Conservation (phyloP, 2,888 invertebrate species). For the Lomographa bimaculata region DNA sequence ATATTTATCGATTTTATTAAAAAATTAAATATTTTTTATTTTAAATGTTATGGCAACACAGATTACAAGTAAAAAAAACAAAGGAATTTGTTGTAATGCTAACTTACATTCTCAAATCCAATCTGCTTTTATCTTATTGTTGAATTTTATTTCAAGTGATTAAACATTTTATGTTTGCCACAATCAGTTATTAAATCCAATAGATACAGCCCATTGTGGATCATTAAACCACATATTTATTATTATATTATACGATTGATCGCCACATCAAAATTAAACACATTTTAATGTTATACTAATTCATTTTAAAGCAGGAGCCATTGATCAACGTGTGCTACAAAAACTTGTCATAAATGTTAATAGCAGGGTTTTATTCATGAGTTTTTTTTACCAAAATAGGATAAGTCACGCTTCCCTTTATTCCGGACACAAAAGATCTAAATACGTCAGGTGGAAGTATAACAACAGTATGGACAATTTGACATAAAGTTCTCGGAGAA, state of each 20-base stretch:
- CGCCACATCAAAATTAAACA: constrained; percentile 32
- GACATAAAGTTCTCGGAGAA: too few species aligned
- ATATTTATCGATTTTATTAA: too few species aligned
- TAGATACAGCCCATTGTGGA: background rate
- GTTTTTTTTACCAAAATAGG: constrained; percentile 49
- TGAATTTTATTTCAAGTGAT: too few species aligned
- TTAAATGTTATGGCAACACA: too few species aligned
- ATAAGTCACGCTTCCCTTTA: constrained; percentile 75
- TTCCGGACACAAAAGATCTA: constrained; percentile 72
- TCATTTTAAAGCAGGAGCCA: constrained; percentile 37
- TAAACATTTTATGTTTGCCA: too few species aligned
- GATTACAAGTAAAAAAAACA: too few species aligned
- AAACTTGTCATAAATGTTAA: constrained; percentile 55
- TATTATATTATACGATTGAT: constrained; percentile 44
- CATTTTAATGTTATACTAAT: constrained; percentile 40
- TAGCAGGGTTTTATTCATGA: constrained; percentile 59
- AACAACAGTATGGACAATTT: constrained; percentile 6
- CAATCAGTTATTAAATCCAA: too few species aligned
- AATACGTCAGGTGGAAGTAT: constrained; percentile 47
- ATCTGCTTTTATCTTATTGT: too few species aligned
- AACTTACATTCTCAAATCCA: too few species aligned
- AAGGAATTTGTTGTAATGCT: too few species aligned
- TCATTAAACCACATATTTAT: constrained; percentile 4
- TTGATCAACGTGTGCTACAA: constrained; percentile 40
- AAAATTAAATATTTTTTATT: too few species aligned